Evolutionary conservation across 2,113 vertebrate genomes (phyloP).

Genomic region (Leptodactylus fuscus): DNA sequence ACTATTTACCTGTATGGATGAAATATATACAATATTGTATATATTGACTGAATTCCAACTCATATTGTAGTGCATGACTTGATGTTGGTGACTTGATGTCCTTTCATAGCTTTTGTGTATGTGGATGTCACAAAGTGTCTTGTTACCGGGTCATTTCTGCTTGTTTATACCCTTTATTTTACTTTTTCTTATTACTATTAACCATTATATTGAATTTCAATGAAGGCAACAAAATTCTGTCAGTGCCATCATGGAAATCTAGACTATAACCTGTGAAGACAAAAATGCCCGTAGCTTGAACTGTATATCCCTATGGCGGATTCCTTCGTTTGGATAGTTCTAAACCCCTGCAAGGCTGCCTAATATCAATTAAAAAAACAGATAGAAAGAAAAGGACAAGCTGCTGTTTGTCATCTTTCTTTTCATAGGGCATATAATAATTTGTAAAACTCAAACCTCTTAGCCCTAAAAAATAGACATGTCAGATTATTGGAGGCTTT

Average conservation of each 20-base stretch:
- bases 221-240: conserved; percentile 98
- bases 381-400: no score
- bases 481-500: no score
- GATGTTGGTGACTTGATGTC: conserved; percentile 89
- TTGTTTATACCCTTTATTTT: conserved; percentile 70
- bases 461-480: no score
- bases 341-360: no score
- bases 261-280: no score
- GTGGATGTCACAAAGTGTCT: conserved; percentile 66
- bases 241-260: conserved; percentile 86
- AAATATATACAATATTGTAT: conserved; percentile 76
- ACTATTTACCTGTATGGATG: conserved; percentile 72
- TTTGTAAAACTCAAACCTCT: no score
- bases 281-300: no score
- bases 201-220: conserved; percentile 73
- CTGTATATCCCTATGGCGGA: no score
- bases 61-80: conserved; percentile 99
- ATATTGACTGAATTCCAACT: conserved; percentile 82
- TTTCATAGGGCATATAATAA: no score
- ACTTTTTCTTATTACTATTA: conserved; percentile 64
- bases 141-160: conserved; percentile 69
- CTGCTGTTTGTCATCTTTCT: no score
- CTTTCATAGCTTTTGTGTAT: conserved; percentile 73
- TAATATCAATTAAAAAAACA: no score
- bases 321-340: no score